Evolutionary conservation across 2,888 invertebrate species (phyloP), one percentile per base, ranked within the genome.

Genomic region (Cheilosia impressa): DNA sequence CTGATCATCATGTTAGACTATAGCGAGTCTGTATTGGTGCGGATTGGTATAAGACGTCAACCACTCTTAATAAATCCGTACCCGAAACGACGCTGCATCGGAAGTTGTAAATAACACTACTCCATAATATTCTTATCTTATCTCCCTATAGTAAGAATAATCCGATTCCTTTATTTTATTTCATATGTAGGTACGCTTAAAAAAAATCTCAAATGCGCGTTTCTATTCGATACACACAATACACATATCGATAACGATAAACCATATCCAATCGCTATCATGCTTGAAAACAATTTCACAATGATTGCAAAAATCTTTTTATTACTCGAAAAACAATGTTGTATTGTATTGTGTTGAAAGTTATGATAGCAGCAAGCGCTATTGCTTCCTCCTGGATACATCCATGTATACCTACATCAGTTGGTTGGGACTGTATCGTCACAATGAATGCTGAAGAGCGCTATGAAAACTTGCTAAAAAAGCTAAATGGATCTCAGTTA

Each of bases 401-500:
- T 13, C 4, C 27, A 38, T 53, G 27, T 52, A 45, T 41, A 17
- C 27, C 27, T 43, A 19, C 47, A 31, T 57, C 3, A 38, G 47
- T 41, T 22, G 2, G 2, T 22, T 1, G n/a, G 7, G 13, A 38
- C 47, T 27, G 31, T 50, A 52, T 15, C 9, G 52, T 69, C 31
- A 66, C 65, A 72, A 63, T 71, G 58, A 65, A 75, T 19, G 38
- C n/a, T 57, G 22, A 63, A 19, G 24, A 62, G 60, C 15, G 47
- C 63, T n/a, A 79, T 60, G 62, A 75, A 71, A 68, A 76, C 71
- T 80, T 76, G 34, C 41, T 72, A 71, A 58, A 62, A 80, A 80
- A 77, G 58, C 81, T 80, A 65, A 71, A 76, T 22, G 75, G 60
- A 71, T 80, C 75, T 65, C 75, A 69, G 58, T 65, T 38, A 78